Evolutionary conservation across 2,888 invertebrate genomes (phyloP), one percentile per base, ranked within the genome.

Genomic region (Drosophila barbarae): DNA sequence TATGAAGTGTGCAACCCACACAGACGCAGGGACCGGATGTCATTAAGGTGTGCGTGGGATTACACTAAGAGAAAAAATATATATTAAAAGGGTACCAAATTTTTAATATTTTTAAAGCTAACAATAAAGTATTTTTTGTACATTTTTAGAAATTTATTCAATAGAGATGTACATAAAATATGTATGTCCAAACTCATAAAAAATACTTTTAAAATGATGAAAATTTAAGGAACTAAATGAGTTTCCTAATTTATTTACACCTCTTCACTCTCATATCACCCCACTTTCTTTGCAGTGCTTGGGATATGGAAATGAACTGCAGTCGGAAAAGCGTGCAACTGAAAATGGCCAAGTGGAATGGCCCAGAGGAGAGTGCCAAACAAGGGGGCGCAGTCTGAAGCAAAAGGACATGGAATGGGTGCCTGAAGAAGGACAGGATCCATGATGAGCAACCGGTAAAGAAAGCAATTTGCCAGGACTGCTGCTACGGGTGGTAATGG

Each of bases 381-480:
- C 26, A 10, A 32, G 28, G 28, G 7, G 12, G 28, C 12, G n/a
- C 4, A 7, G 5, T 18, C 46, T 4, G 13, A 18, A 5, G 30
- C 3, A 30, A 18, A 21, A n/a, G 30, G 5, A 47, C 5, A 21
- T 47, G 46, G 12, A 21, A 51, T 18, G 52, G 39, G 21, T 5
- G 15, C 12, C 12, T 12, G 50, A 9, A 36, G 15, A 44, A 63
- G 57, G 63, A 47, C 46, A 32, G 49, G 51, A 46, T 47, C 51
- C 35, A 59, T 71, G 75, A 77, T 78, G 82, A 66, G 76, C 60
- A 59, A 66, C 61, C 61, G 60, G 73, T 46, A 77, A 84, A 73
- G 80, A 84, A 80, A 84, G 84, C 85, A 80, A 80, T 80, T 80
- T 85, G 71, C 84, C 59, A 56, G 69, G 68, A 66, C 75, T 32